These are phyloP conservation scores for Scrobipalpa costella DNA, from an alignment of 2,888 invertebrate species.

Conservation along the genomic window DNA sequence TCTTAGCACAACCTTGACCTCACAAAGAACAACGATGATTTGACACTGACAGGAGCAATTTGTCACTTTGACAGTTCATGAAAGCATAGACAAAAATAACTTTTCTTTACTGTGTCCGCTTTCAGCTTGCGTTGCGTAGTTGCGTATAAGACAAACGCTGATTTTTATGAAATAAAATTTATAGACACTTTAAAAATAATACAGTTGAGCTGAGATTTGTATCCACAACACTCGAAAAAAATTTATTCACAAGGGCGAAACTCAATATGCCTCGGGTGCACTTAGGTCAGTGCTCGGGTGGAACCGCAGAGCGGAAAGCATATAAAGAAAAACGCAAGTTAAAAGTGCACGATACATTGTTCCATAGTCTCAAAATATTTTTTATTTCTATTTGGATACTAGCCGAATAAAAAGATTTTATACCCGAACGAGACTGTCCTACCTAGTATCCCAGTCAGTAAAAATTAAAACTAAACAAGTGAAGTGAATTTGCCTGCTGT, in stretches of 20 bases:
- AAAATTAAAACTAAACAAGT: conserved; percentile 24
- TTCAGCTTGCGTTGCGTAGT: not conserved
- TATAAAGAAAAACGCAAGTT: not conserved
- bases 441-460: conserved; percentile 31
- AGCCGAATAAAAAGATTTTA: not conserved
- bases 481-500: conserved; percentile 70
- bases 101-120: not conserved
- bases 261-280: no score
- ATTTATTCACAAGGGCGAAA: no score
- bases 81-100: conserved; percentile 6
- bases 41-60: not conserved
- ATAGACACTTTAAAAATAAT: no score
- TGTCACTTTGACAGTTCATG: not conserved
- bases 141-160: not conserved
- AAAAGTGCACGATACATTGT: not conserved
- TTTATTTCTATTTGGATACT: conserved; percentile 3
- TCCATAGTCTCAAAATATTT: not conserved
- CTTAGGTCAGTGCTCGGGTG: no score
- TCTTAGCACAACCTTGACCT: conserved; percentile 33
- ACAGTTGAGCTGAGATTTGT: no score
- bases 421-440: not conserved
- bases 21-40: conserved; percentile 2
- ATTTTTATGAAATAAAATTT: no score
- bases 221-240: no score
- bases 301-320: not conserved